Conservation (phyloP, 2,888 invertebrate species). For the Blera fallax region DNA sequence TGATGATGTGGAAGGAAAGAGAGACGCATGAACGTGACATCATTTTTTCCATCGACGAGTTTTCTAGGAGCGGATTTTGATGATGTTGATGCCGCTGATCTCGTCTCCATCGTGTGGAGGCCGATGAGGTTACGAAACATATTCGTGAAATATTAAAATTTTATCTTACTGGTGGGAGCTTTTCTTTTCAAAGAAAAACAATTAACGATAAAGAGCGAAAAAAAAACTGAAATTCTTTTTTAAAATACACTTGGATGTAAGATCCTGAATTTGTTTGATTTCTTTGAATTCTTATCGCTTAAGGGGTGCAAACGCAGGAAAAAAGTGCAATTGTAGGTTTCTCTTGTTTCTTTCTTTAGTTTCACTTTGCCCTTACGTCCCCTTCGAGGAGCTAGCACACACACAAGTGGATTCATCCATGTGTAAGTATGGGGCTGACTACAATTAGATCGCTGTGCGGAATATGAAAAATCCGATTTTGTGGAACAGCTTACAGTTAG, state of each 20-base stretch:
- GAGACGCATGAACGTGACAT: slow-evolving; percentile 66
- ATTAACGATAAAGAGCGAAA: background rate
- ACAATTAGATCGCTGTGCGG: slow-evolving; percentile 24
- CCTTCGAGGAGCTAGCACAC: slow-evolving; percentile 23
- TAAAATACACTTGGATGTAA: background rate
- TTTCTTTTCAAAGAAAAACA: background rate
- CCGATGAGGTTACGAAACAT: slow-evolving; percentile 51
- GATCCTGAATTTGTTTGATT: slow-evolving; percentile 22
- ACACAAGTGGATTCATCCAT: background rate
- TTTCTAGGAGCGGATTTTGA: slow-evolving; percentile 57
- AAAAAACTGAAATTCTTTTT: background rate
- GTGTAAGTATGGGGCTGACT: slow-evolving; percentile 5
- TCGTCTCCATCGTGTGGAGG: slow-evolving; percentile 40
- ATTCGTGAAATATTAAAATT: slow-evolving; percentile 13
- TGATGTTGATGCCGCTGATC: slow-evolving; percentile 34
- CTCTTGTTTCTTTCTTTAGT: slow-evolving; percentile 38
- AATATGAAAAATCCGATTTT: slow-evolving; percentile 34
- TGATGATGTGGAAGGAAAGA: slow-evolving; percentile 9
- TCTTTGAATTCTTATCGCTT: background rate
- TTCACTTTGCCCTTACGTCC: slow-evolving; percentile 14
- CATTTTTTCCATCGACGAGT: slow-evolving; percentile 46
- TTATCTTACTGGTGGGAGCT: slow-evolving; percentile 2
- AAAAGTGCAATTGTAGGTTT: slow-evolving; percentile 15
- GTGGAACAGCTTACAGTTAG: slow-evolving; percentile 35
- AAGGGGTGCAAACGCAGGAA: background rate